Conservation (phyloP, 2,888 invertebrate genomes). For the Gymnocheta viridis region DNA sequence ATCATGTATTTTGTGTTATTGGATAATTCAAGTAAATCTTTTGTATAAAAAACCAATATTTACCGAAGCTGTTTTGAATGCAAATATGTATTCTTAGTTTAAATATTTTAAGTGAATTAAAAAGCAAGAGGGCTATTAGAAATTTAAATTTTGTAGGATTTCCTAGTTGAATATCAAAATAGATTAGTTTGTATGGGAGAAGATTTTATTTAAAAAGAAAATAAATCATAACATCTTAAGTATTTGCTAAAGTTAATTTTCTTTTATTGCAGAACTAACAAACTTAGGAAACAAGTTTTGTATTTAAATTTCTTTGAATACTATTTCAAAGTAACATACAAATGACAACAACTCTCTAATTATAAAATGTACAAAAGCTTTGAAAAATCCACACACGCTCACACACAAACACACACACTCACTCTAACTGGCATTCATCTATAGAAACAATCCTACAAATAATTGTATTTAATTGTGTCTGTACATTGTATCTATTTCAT, state of each 20-base stretch:
- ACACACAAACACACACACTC: background rate
- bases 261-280: slow-evolving; percentile 15
- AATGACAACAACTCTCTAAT: slow-evolving; percentile 54
- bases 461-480: no score
- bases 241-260: slow-evolving; percentile 25
- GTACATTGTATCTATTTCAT: background rate
- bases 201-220: background rate
- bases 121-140: background rate
- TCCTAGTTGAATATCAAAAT: background rate
- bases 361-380: slow-evolving; percentile 52
- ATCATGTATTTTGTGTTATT: slow-evolving; percentile 60
- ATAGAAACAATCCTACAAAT: background rate
- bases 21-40: slow-evolving; percentile 61
- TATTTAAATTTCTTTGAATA: slow-evolving; percentile 53
- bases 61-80: slow-evolving; percentile 61
- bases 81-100: slow-evolving; percentile 39
- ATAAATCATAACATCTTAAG: background rate
- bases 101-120: slow-evolving; percentile 36
- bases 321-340: slow-evolving; percentile 52
- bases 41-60: slow-evolving; percentile 51
- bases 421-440: no score
- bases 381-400: background rate
- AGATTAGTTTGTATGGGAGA: background rate
- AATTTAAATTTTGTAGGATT: no score
- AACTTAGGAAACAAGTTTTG: background rate